phyloP scores from a whole-genome alignment of 1,140 invertebrate genomes.

The Gryllus bimaculatus region DNA sequence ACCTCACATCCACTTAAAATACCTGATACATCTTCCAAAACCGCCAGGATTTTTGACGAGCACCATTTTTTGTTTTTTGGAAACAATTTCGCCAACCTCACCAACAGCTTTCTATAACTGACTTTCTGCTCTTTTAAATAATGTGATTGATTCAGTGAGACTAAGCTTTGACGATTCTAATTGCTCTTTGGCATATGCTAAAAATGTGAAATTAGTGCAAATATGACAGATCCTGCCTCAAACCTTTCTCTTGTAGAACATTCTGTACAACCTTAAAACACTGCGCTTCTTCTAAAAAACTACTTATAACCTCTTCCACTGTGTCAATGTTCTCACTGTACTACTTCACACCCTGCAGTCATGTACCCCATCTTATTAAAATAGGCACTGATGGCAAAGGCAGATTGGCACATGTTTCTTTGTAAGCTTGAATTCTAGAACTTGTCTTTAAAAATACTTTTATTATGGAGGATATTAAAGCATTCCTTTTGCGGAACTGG shows the following conservation, averaged over 20 bases:
- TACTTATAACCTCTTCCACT: not conserved
- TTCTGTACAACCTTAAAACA: not conserved
- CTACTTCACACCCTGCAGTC: not conserved
- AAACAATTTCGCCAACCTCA: not conserved
- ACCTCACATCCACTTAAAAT: no score
- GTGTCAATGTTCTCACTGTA: not conserved
- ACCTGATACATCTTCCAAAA: no score
- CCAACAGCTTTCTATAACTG: not conserved
- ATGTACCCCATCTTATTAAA: not conserved
- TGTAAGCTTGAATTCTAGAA: not conserved
- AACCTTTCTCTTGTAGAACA: not conserved
- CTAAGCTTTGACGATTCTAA: not conserved
- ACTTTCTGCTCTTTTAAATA: not conserved
- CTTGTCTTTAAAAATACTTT: not conserved
- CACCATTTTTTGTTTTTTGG: not conserved
- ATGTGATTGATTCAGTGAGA: not conserved
- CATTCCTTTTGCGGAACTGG: not conserved
- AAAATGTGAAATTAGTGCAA: constrained; percentile 9
- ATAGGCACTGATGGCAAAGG: not conserved
- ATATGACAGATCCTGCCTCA: not conserved
- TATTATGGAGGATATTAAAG: not conserved
- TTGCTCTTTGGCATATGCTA: not conserved
- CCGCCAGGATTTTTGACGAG: not conserved
- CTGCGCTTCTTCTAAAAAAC: not conserved
- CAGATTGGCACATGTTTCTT: not conserved